Conservation (phyloP, 2,797 vertebrate species). For the Hydrophis major region DNA sequence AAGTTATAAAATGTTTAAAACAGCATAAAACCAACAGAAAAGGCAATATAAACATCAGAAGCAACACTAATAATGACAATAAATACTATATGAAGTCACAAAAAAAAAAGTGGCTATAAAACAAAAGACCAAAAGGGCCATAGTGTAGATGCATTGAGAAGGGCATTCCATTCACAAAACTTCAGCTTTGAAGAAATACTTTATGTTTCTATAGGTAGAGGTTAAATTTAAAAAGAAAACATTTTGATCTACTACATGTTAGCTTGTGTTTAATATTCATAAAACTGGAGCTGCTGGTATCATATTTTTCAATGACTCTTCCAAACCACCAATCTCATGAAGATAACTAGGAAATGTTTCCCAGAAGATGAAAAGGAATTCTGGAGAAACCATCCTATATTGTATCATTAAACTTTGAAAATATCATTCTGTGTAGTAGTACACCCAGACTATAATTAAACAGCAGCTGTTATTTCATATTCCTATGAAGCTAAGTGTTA, state of each 20-base stretch:
- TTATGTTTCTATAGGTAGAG: background rate
- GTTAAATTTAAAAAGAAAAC: conserved; percentile 16
- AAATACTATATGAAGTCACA: background rate
- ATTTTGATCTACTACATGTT: conserved; percentile 26
- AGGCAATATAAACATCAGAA: background rate
- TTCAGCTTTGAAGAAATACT: background rate
- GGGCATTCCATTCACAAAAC: background rate
- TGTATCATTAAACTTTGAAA: conserved; percentile 20
- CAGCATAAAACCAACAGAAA: background rate
- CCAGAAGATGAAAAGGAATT: background rate
- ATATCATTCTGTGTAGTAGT: background rate
- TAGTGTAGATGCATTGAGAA: background rate
- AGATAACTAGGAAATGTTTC: background rate
- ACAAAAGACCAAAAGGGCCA: background rate
- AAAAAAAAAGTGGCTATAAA: background rate
- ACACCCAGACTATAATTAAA: conserved; percentile 61
- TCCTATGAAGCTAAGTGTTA: conserved; percentile 68
- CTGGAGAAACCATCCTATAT: conserved; percentile 16
- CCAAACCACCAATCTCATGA: background rate
- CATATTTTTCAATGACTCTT: background rate
- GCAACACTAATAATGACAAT: background rate
- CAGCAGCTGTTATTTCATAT: conserved; percentile 60
- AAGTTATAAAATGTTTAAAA: background rate
- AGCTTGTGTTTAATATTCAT: conserved; percentile 34
- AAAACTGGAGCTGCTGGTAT: background rate